These are phyloP conservation scores for Latrodectus elegans DNA, from an alignment of 2,888 invertebrate species.

Conservation along the genomic window DNA sequence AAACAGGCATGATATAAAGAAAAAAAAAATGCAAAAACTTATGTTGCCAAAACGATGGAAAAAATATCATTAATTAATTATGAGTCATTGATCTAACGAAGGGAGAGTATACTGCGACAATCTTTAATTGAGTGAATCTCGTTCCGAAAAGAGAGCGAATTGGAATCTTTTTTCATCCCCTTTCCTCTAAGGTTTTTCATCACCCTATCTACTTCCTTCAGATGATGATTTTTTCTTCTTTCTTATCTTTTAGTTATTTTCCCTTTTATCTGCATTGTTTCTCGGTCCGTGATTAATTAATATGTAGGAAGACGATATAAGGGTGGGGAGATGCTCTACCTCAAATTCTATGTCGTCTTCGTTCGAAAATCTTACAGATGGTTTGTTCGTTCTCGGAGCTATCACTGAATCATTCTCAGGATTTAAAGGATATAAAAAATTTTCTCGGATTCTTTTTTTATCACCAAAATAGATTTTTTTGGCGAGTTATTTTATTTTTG, in stretches of 20 bases:
- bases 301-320: constrained; percentile 26
- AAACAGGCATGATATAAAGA: neutral
- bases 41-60: constrained; percentile 46
- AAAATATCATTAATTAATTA: constrained; percentile 70
- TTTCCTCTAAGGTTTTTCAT: constrained; percentile 32
- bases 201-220: constrained; percentile 64
- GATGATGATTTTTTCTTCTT: constrained; percentile 75
- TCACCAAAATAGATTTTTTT: constrained; percentile 2
- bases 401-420: constrained; percentile 33
- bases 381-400: constrained; percentile 43
- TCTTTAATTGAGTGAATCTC: constrained; percentile 68
- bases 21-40: constrained; percentile 14
- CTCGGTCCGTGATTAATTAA: constrained; percentile 56
- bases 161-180: constrained; percentile 36
- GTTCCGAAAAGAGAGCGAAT: constrained; percentile 60
- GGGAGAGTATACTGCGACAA: constrained; percentile 58
- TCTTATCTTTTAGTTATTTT: constrained; percentile 76
- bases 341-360: constrained; percentile 26
- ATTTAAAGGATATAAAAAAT: neutral
- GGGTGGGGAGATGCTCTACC: constrained; percentile 3
- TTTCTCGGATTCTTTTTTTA: neutral
- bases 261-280: constrained; percentile 58
- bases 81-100: constrained; percentile 66
- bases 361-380: constrained; percentile 50
- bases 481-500: constrained; percentile 8